phyloP scores from a whole-genome alignment of 2,113 vertebrate species.

The Helogale parvula region DNA sequence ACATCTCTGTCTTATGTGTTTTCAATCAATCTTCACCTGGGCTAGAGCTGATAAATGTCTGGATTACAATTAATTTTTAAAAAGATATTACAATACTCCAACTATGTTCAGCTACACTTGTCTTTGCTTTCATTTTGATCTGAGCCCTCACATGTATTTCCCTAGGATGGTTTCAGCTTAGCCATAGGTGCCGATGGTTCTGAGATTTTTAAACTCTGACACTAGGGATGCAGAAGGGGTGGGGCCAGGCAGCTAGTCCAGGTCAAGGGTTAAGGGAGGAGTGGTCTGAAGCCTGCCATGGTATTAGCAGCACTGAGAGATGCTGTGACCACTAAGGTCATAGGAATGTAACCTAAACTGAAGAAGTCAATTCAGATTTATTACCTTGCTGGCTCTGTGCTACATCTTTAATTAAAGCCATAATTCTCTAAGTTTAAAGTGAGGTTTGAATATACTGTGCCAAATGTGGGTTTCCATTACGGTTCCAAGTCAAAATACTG shows the following conservation, averaged over 20 bases:
- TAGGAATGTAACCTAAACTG: neutral
- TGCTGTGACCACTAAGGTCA: conserved; percentile 39
- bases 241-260: neutral
- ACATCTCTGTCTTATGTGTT: neutral
- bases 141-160: neutral
- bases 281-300: neutral
- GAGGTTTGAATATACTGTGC: conserved; percentile 48
- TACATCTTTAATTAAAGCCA: conserved; percentile 77
- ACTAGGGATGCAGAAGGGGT: neutral
- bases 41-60: neutral
- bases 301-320: neutral
- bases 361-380: conserved; percentile 75
- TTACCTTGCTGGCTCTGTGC: conserved; percentile 55
- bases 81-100: neutral
- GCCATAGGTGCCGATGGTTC: neutral
- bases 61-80: neutral
- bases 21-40: neutral
- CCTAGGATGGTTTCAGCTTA: neutral
- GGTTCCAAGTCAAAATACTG: conserved; percentile 56
- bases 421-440: conserved; percentile 74
- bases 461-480: conserved; percentile 59
- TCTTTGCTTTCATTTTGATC: neutral
- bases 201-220: neutral
- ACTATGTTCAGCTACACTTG: neutral
- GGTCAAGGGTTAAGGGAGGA: neutral